Evolutionary conservation across 2,888 invertebrate genomes (phyloP).

Genomic region (Laspeyria flexula): DNA sequence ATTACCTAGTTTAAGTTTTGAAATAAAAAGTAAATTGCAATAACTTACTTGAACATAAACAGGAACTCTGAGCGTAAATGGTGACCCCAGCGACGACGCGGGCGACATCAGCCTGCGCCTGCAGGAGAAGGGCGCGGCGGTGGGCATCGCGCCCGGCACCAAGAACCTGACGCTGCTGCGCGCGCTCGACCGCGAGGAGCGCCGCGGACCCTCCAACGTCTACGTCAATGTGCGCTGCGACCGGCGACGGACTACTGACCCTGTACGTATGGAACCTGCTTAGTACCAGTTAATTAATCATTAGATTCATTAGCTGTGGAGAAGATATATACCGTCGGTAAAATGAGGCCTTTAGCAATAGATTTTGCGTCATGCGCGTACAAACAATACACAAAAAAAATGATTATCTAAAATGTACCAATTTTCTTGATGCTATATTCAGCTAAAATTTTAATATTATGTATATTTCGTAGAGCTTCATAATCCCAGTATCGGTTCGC

Average conservation of each 20-base stretch:
- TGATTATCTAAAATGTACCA: neutral
- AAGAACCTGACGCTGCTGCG: slow-evolving; percentile 93
- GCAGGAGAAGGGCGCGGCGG: slow-evolving; percentile 92
- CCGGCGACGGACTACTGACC: slow-evolving; percentile 91
- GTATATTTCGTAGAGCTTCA: slow-evolving; percentile 87
- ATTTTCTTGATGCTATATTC: too few species aligned
- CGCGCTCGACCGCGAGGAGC: slow-evolving; percentile 94
- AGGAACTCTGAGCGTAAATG: slow-evolving; percentile 91
- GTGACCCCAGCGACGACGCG: slow-evolving; percentile 89
- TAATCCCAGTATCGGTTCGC: slow-evolving; percentile 93
- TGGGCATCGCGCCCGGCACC: slow-evolving; percentile 90
- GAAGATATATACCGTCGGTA: too few species aligned
- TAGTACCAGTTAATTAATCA: too few species aligned
- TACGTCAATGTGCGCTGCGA: slow-evolving; percentile 95
- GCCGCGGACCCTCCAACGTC: slow-evolving; percentile 93
- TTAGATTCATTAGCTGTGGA: too few species aligned
- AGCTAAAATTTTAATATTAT: too few species aligned
- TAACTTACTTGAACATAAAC: slow-evolving; percentile 8
- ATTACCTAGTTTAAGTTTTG: too few species aligned
- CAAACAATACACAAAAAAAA: too few species aligned
- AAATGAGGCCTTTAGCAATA: too few species aligned
- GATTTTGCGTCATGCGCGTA: too few species aligned
- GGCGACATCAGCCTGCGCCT: slow-evolving; percentile 93
- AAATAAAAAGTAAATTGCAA: too few species aligned
- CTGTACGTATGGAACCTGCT: slow-evolving; percentile 85